A percentile compares a stretch with the other conserved stretches of the same genome.
phyloP scores from a whole-genome alignment of 92 coral and sea anemone genomes.

The Palythoa grandis region DNA sequence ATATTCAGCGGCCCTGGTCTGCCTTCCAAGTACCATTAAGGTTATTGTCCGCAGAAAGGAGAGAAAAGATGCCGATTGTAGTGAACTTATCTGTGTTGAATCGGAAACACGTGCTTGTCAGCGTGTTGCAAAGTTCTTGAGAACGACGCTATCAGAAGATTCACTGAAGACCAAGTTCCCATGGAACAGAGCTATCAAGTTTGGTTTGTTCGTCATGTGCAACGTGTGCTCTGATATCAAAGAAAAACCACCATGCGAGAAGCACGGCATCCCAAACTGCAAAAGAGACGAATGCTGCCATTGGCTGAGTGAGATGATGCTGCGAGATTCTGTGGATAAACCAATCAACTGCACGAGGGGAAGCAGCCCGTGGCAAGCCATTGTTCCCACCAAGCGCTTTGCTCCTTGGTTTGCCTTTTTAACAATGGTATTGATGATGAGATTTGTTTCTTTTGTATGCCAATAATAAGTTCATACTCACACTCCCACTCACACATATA shows the following conservation, averaged over 20 bases:
- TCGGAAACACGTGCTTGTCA: constrained; percentile 2
- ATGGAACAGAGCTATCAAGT: background rate
- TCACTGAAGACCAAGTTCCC: constrained; percentile 4
- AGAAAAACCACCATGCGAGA: constrained; percentile 3
- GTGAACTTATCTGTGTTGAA: background rate
- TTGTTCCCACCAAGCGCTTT: background rate
- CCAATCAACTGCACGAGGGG: background rate
- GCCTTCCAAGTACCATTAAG: constrained; percentile 10
- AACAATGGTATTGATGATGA: background rate
- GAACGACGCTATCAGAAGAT: constrained; percentile 18
- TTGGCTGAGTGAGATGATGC: constrained; percentile 11
- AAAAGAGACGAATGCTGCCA: constrained; percentile 26
- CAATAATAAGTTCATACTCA: too few relatives aligned
- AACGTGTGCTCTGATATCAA: constrained; percentile 14
- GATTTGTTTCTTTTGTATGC: too few relatives aligned
- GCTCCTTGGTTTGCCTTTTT: constrained; percentile 22
- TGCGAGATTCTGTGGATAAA: background rate
- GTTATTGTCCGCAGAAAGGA: constrained; percentile 5
- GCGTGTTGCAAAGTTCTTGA: constrained; percentile 14
- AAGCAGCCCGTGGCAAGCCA: background rate
- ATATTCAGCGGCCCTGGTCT: background rate
- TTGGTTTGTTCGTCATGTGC: constrained; percentile 20
- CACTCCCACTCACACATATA: too few relatives aligned
- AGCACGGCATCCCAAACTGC: background rate
- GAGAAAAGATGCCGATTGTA: background rate